Evolutionary conservation across 35 echinoderm and acorn worm genomes (phyloP).

Genomic region (Lytechinus pictus): DNA sequence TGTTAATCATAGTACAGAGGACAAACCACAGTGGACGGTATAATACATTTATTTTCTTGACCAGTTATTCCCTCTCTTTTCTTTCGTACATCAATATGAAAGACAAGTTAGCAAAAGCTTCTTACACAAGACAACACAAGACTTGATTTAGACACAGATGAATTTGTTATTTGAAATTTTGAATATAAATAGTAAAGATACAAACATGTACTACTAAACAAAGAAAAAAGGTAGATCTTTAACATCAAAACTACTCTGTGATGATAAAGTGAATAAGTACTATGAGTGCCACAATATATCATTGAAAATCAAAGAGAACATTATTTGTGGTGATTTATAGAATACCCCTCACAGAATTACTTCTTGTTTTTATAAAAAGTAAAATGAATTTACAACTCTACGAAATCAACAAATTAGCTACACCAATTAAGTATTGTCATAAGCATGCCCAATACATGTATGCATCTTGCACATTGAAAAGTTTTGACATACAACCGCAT

Average conservation of each 20-base stretch:
- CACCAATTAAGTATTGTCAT: too few species aligned
- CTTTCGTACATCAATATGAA: constrained; percentile 18
- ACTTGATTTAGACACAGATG: not conserved
- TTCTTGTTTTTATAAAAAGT: too few species aligned
- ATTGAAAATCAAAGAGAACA: too few species aligned
- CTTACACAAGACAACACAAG: not conserved
- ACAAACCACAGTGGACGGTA: not conserved
- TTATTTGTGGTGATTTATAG: too few species aligned
- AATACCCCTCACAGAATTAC: too few species aligned
- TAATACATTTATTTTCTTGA: not conserved
- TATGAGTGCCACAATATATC: too few species aligned
- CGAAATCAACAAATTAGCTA: too few species aligned
- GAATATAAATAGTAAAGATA: not conserved
- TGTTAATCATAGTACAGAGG: not conserved
- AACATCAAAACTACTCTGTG: not conserved
- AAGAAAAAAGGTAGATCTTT: not conserved
- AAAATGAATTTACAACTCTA: too few species aligned
- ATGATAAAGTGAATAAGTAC: not conserved
- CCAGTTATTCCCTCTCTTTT: not conserved
- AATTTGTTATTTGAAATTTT: not conserved
- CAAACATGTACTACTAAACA: not conserved
- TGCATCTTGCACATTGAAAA: too few species aligned
- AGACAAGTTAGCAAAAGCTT: constrained; percentile 37
- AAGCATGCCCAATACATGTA: too few species aligned
- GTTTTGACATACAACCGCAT: too few species aligned